phyloP scores from a whole-genome alignment of 2,797 vertebrate species.

The Octomys mimax region DNA sequence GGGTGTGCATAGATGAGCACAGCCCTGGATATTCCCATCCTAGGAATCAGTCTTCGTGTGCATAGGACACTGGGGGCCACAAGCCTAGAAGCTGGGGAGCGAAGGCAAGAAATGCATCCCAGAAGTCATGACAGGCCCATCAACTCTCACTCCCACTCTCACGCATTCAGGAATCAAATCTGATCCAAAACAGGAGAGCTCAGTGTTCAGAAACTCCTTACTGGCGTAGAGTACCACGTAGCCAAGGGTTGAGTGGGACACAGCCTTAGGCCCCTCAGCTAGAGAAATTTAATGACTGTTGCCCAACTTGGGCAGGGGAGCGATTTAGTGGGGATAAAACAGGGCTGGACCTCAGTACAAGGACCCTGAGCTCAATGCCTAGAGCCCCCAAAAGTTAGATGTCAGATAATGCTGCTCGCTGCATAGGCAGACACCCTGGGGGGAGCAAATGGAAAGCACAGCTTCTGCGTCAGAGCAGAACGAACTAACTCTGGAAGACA shows the following conservation, averaged over 20 bases:
- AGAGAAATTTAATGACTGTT: neutral
- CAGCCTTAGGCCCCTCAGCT: neutral
- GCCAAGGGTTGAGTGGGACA: neutral
- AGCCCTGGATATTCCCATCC: neutral
- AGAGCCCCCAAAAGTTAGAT: neutral
- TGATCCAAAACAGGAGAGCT: neutral
- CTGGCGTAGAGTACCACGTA: neutral
- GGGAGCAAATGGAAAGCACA: neutral
- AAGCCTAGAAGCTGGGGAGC: neutral
- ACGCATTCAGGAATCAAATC: neutral
- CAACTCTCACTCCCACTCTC: too few relatives aligned
- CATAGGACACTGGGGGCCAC: neutral
- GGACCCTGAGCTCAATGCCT: neutral
- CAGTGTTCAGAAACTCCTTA: neutral
- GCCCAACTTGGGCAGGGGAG: neutral
- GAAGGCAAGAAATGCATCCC: neutral
- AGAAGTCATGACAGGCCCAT: neutral
- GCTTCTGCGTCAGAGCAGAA: constrained; percentile 2
- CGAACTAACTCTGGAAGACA: neutral
- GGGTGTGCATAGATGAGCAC: too few relatives aligned
- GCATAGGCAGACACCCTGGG: neutral
- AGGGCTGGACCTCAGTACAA: neutral
- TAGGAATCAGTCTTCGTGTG: neutral
- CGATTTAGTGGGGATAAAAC: neutral
- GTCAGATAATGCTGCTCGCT: neutral